Base-by-base conservation (phyloP, 2,113 vertebrate genomes). In the Corythaixoides concolor region DNA sequence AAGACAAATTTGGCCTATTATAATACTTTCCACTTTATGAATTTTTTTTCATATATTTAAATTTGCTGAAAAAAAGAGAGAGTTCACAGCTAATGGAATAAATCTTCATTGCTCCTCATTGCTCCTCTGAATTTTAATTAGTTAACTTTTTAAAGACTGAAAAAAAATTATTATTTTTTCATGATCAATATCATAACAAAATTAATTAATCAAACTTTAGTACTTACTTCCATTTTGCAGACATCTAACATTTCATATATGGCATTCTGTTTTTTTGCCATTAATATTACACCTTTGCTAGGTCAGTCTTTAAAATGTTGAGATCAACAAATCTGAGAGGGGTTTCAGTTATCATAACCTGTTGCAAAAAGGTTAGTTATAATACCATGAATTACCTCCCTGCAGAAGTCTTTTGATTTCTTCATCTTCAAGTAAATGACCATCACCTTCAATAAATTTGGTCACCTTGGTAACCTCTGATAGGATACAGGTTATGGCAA, bases 391-490 rank as follows among this genome's bases (percentile, higher is more conserved):
- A 98, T 98, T 97, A 99, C 99, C 99, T 99, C 98, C 98, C 98
- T 98, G 97, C 70, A 98, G 98, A 95, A 99, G 97, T 89, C 97
- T 98, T 98, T 98, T 98, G 97, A 99, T 98, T 85, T 99, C 98
- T 97, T 99, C 98, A 92, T 99, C 98, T 97, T 98, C 98, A 95
- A 98, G 98, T 96, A 98, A 98, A 97, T 98, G 98, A 96, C 94
- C 98, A 97, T 99, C 98, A 97, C 98, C 98, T 98, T 98, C 98
- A 98, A 99, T 98, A 98, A 98, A 97, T 98, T 97, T 98, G 97
- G 98, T 98, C 93, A 98, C 97, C 97, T 98, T 98, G 98, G 98
- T 98, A 97, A 98, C 98, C 95, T 99, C 99, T 99, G 97, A 98
- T 86, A 97, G 96, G 97, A 98, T 96, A 98, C 82, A 98, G 85